A percentile compares a stretch with the other conserved stretches of the same genome.
Conservation (phyloP, 2,113 vertebrate genomes). For the Gopherus flavomarginatus region DNA sequence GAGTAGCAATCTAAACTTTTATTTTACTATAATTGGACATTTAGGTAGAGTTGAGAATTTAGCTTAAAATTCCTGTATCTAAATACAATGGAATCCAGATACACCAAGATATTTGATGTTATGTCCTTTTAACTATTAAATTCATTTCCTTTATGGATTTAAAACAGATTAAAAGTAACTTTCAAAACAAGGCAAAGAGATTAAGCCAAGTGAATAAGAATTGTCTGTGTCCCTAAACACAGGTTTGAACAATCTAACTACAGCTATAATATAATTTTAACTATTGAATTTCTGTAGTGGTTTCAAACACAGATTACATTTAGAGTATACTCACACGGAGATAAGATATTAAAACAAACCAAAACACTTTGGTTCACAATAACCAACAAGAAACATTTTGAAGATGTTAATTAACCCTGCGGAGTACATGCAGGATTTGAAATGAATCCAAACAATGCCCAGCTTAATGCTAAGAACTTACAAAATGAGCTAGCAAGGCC, state of each 20-base stretch:
- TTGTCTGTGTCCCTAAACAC: not conserved
- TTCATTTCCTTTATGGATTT: not conserved
- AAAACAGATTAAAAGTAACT: not conserved
- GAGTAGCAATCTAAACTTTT: not conserved
- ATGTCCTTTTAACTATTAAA: not conserved
- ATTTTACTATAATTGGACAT: not conserved
- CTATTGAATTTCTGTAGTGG: not conserved
- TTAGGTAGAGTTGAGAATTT: not conserved
- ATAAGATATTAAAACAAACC: conserved; percentile 25
- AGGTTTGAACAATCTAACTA: not conserved
- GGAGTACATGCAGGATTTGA: conserved; percentile 65
- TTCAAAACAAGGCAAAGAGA: not conserved
- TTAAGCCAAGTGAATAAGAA: not conserved
- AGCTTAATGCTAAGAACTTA: conserved; percentile 72
- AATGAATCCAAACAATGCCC: conserved; percentile 70
- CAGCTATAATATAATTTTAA: not conserved
- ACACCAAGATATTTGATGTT: not conserved
- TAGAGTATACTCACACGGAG: not conserved
- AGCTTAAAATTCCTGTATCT: not conserved
- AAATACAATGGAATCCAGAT: not conserved
- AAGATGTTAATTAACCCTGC: conserved; percentile 72
- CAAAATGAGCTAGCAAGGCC: conserved; percentile 77
- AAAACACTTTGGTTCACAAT: conserved; percentile 36
- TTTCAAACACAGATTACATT: not conserved
- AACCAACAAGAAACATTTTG: conserved; percentile 37